These are phyloP conservation scores for Cyprinus carpio DNA, from an alignment of 2,113 vertebrate species.

Conservation along the genomic window DNA sequence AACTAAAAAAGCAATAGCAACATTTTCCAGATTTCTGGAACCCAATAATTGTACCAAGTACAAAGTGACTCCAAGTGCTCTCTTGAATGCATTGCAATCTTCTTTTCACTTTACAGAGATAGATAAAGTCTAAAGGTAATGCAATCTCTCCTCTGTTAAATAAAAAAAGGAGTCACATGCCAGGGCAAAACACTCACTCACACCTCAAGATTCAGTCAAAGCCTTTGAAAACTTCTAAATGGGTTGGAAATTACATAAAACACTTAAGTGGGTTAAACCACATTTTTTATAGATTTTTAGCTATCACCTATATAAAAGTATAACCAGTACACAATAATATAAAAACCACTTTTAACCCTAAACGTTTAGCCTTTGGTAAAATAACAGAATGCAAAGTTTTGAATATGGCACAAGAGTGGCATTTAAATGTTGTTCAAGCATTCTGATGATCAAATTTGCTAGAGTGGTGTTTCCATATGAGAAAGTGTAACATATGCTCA, in stretches of 20 bases:
- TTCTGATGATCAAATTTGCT: neutral
- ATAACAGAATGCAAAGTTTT: neutral
- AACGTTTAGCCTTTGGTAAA: neutral
- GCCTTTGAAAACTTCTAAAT: neutral
- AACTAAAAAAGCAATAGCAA: neutral
- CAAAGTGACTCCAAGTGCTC: constrained; percentile 6
- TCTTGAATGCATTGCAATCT: constrained; percentile 8
- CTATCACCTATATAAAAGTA: too few relatives aligned
- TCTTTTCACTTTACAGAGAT: neutral
- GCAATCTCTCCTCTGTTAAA: constrained; percentile 8
- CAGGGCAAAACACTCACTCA: neutral
- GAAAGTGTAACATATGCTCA: neutral
- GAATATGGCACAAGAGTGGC: too few relatives aligned
- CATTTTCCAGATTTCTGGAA: constrained; percentile 1
- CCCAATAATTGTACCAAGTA: constrained; percentile 2
- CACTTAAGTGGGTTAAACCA: too few relatives aligned
- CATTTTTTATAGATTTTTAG: too few relatives aligned
- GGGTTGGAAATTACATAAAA: neutral
- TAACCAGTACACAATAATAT: neutral
- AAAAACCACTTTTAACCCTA: neutral
- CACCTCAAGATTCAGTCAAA: too few relatives aligned
- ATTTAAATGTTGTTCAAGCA: neutral
- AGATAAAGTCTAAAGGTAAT: constrained; percentile 26
- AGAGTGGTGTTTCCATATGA: neutral
- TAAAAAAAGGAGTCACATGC: neutral